Percentiles rank a stretch among this genome's conserved stretches.
phyloP scores from a whole-genome alignment of 2,797 vertebrate species.

The Rhynchotus rufescens region DNA sequence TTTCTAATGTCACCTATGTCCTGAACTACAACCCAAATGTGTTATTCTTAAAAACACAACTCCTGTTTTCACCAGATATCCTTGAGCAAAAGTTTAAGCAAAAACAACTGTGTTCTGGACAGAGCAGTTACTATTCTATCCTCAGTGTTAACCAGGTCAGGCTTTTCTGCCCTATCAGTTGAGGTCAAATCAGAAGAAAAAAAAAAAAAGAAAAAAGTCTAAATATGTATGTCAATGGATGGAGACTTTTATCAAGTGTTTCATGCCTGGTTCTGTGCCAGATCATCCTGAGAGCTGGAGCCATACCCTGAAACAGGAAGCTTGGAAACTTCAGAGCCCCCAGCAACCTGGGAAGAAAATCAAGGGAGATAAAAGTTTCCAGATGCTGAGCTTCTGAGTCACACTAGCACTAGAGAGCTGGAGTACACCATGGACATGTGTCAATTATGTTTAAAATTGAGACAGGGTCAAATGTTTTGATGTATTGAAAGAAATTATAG shows the following conservation, averaged over 20 bases:
- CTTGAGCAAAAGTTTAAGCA: background rate
- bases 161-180: background rate
- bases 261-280: background rate
- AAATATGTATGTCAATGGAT: background rate
- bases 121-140: background rate
- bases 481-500: background rate
- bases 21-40: background rate
- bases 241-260: background rate
- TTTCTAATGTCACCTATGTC: background rate
- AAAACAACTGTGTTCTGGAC: background rate
- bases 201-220: background rate
- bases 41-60: background rate
- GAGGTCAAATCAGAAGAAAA: background rate
- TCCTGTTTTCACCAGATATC: background rate
- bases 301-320: background rate
- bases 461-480: background rate
- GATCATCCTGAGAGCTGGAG: accelerated
- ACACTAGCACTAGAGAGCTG: background rate
- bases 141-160: background rate
- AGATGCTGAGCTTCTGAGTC: slow-evolving; percentile 17
- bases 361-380: slow-evolving; percentile 53
- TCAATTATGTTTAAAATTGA: background rate
- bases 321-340: slow-evolving; percentile 13
- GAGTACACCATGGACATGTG: background rate
- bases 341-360: slow-evolving; percentile 25